Evolutionary conservation across 2,113 vertebrate genomes (phyloP).

Genomic region (Haemorhous mexicanus): DNA sequence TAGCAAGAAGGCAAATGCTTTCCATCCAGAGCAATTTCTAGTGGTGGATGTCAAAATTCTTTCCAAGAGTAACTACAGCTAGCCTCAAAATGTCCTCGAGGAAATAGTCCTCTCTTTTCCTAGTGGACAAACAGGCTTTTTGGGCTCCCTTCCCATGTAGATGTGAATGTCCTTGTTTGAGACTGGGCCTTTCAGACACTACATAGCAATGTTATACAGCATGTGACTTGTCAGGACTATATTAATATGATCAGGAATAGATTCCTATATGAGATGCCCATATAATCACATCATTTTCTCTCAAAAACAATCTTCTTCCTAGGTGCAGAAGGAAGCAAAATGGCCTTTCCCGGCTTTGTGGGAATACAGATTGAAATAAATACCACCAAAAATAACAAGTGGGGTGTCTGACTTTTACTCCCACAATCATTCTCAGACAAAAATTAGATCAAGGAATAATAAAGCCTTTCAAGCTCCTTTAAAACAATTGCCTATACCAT

Average conservation of each 20-base stretch:
- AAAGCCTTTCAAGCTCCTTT: neutral
- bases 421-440: neutral
- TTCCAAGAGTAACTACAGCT: neutral
- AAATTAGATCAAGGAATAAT: neutral
- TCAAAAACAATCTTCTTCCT: neutral
- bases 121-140: neutral
- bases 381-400: neutral
- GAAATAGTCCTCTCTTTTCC: neutral
- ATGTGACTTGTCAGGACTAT: neutral
- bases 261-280: neutral
- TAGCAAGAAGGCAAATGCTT: neutral
- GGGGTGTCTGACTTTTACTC: neutral
- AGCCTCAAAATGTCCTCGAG: neutral
- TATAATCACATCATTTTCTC: neutral
- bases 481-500: neutral
- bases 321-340: neutral
- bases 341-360: neutral
- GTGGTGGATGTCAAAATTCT: neutral
- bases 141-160: fast-evolving
- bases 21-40: neutral
- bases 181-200: neutral
- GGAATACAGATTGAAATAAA: neutral
- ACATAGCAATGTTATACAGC: neutral
- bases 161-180: neutral
- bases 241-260: neutral